These are phyloP conservation scores for Tupaia tana DNA, from an alignment of 2,113 vertebrate species.

Conservation along the genomic window DNA sequence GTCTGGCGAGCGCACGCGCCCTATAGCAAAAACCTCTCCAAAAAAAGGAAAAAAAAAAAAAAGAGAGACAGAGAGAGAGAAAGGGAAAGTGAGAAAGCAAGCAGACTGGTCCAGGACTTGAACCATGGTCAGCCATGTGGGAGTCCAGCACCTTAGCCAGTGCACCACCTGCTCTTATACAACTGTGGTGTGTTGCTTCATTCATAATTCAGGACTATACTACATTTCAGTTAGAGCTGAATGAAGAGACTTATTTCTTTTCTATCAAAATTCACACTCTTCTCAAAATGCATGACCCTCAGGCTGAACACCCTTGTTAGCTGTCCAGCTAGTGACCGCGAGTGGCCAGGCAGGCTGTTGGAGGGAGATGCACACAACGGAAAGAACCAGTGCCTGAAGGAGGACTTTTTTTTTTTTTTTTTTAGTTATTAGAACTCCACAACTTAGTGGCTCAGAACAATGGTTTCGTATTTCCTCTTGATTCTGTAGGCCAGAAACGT, in stretches of 20 bases:
- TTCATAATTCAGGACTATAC: constrained; percentile 6
- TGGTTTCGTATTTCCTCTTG: background rate
- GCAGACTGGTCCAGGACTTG: too few species aligned
- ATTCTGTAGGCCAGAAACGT: background rate
- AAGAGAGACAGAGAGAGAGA: too few species aligned
- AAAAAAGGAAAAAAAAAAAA: too few species aligned
- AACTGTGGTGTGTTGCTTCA: background rate
- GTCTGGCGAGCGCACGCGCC: too few species aligned
- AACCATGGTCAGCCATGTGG: too few species aligned
- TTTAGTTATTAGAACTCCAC: background rate
- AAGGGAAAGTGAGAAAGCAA: too few species aligned
- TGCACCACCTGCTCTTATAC: background rate
- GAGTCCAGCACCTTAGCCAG: too few species aligned
- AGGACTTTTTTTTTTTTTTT: background rate
- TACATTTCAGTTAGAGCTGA: constrained; percentile 10
- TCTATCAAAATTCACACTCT: background rate
- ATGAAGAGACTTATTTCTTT: background rate
- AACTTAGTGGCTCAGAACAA: background rate
- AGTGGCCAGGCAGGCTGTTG: background rate
- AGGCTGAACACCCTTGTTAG: background rate
- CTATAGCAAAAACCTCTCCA: too few species aligned
- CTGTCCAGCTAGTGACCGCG: background rate
- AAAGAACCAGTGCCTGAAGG: background rate
- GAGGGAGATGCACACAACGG: background rate
- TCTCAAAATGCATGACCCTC: background rate